Conservation (phyloP, 2,888 invertebrate species). For the Nomada fucata region DNA sequence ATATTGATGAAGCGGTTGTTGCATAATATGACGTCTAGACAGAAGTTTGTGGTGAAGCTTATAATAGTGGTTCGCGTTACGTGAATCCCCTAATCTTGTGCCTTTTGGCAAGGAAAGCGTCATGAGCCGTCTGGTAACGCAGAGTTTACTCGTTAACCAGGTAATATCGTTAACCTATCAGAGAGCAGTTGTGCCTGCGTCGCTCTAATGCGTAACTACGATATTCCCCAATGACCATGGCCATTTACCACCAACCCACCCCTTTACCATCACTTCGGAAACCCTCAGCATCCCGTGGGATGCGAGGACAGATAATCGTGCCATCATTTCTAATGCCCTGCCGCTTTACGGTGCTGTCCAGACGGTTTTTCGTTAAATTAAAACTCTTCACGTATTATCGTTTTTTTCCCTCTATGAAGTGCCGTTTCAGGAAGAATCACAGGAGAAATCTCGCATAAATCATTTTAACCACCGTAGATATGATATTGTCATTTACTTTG, state of each 20-base stretch:
- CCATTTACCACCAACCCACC: slow-evolving; percentile 72
- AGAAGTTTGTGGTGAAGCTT: slow-evolving; percentile 19
- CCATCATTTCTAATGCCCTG: slow-evolving; percentile 72
- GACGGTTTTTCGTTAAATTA: slow-evolving; percentile 19
- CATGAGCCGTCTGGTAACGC: slow-evolving; percentile 61
- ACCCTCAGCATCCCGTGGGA: slow-evolving; percentile 66
- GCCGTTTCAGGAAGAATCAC: not conserved
- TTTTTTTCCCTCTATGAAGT: not conserved
- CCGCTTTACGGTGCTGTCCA: slow-evolving; percentile 32
- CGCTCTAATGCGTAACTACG: slow-evolving; percentile 73
- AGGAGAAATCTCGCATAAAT: too few species aligned
- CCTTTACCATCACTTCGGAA: slow-evolving; percentile 67
- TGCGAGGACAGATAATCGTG: slow-evolving; percentile 69
- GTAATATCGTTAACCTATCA: slow-evolving; percentile 78
- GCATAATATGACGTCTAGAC: not conserved
- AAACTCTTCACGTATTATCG: not conserved
- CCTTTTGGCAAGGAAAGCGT: slow-evolving; percentile 62
- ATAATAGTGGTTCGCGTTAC: not conserved
- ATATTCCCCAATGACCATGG: slow-evolving; percentile 76
- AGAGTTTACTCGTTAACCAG: slow-evolving; percentile 71
- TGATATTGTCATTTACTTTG: too few species aligned
- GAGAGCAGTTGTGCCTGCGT: slow-evolving; percentile 74
- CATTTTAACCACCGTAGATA: not conserved
- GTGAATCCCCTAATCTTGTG: slow-evolving; percentile 48
- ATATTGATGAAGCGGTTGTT: not conserved